phyloP scores from a whole-genome alignment of 1,140 invertebrate genomes.

The Drosophila yakuba region DNA sequence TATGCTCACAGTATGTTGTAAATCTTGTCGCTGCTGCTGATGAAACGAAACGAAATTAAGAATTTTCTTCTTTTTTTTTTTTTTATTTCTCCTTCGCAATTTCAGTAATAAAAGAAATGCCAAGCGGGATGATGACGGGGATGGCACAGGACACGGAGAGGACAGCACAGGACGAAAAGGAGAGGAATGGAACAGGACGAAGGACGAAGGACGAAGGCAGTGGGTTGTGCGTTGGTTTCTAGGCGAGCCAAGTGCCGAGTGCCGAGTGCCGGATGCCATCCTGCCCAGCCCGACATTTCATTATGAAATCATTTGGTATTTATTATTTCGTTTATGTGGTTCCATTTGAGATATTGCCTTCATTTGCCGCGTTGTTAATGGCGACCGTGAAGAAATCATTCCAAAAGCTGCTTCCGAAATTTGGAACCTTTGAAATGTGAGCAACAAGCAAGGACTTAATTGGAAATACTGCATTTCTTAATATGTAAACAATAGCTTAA shows the following conservation, averaged over 20 bases:
- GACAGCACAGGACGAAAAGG: neutral
- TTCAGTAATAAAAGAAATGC: conserved; percentile 80
- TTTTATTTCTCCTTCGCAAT: conserved; percentile 67
- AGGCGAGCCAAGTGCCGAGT: conserved; percentile 23
- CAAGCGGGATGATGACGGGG: conserved; percentile 37
- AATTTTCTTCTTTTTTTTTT: conserved; percentile 51
- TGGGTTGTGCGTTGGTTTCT: conserved; percentile 17
- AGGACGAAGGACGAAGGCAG: neutral
- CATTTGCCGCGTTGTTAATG: conserved; percentile 63
- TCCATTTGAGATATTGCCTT: conserved; percentile 80
- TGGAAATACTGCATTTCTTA: no score
- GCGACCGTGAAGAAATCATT: conserved; percentile 38
- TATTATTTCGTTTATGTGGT: conserved; percentile 81
- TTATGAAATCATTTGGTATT: conserved; percentile 82
- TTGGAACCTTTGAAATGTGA: neutral
- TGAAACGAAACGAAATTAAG: conserved; percentile 82
- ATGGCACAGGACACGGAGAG: neutral
- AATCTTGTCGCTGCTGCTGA: conserved; percentile 76
- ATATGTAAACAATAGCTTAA: no score
- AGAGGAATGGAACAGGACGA: neutral
- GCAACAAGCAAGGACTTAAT: neutral
- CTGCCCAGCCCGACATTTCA: conserved; percentile 62
- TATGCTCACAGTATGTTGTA: conserved; percentile 81
- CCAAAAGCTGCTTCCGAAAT: neutral
- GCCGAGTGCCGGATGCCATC: conserved; percentile 43